These are phyloP conservation scores for Xyrauchen texanus DNA, from an alignment of 2,113 vertebrate genomes.

Conservation along the genomic window DNA sequence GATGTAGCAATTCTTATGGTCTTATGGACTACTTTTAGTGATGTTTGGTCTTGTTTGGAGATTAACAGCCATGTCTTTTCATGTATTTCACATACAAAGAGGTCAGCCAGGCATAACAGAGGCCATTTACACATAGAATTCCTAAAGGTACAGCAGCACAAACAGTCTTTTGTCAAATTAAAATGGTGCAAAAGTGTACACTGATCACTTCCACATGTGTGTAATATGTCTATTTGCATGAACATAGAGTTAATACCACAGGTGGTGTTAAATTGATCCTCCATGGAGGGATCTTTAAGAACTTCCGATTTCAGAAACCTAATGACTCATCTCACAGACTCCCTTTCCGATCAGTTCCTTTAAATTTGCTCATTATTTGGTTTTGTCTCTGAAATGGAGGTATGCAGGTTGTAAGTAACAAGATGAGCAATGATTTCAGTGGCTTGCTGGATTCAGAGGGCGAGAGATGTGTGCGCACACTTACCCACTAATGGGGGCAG, in stretches of 20 bases:
- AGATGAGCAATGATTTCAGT: constrained; percentile 40
- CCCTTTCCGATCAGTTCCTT: neutral
- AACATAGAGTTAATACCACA: neutral
- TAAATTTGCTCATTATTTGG: constrained; percentile 11
- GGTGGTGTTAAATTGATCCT: neutral
- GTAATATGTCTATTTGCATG: neutral
- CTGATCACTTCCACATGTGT: too few relatives aligned
- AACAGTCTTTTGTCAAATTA: too few relatives aligned
- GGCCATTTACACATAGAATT: too few relatives aligned
- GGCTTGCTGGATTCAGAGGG: constrained; percentile 9
- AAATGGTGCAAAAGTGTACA: too few relatives aligned
- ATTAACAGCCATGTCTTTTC: too few relatives aligned
- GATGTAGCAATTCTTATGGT: too few relatives aligned
- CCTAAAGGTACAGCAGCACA: too few relatives aligned
- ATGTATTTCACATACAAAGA: too few relatives aligned
- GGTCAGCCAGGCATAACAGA: too few relatives aligned
- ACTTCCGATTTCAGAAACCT: neutral
- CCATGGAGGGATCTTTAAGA: neutral
- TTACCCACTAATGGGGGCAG: constrained; percentile 10
- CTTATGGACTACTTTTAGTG: too few relatives aligned
- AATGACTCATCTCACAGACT: neutral
- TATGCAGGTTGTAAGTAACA: constrained; percentile 41
- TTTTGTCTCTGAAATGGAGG: constrained; percentile 35
- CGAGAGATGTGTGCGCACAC: neutral
- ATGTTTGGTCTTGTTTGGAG: too few relatives aligned